A percentile compares a stretch with the other conserved stretches of the same genome.
phyloP scores from a whole-genome alignment of 2,797 vertebrate species.

The Potorous gilbertii region DNA sequence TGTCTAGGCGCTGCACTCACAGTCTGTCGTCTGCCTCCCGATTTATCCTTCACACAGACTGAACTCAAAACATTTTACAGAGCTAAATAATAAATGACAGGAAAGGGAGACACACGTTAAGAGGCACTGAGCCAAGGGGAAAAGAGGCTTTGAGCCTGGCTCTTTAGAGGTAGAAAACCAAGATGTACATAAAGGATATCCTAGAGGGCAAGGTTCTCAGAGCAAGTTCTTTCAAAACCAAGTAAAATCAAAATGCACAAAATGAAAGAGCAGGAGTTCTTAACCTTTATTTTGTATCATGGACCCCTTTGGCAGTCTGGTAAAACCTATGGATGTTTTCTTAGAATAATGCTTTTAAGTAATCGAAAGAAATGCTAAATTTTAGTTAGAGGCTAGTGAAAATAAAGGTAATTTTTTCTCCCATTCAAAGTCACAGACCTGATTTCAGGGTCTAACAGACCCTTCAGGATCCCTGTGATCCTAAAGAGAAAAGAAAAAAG shows the following conservation, averaged over 20 bases:
- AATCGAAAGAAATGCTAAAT: neutral
- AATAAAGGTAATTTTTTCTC: neutral
- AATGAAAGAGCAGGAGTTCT: neutral
- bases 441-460: neutral
- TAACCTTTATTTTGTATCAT: neutral
- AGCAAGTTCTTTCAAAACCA: conserved; percentile 13
- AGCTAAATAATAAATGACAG: conserved; percentile 64
- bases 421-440: neutral
- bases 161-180: conserved; percentile 51
- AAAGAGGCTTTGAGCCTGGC: conserved; percentile 48
- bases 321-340: neutral
- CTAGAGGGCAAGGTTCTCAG: neutral
- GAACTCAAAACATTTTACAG: conserved; percentile 65
- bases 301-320: neutral
- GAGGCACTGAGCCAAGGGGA: conserved; percentile 34
- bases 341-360: neutral
- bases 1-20: conserved; percentile 35
- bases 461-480: neutral
- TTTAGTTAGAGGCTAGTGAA: neutral
- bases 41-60: conserved; percentile 50
- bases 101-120: conserved; percentile 56
- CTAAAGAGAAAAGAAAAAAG: conserved; percentile 25
- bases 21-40: conserved; percentile 23
- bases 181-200: conserved; percentile 44
- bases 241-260: conserved; percentile 27